These are phyloP conservation scores for Odontomachus brunneus DNA, from an alignment of 1,140 invertebrate genomes.

Conservation along the genomic window DNA sequence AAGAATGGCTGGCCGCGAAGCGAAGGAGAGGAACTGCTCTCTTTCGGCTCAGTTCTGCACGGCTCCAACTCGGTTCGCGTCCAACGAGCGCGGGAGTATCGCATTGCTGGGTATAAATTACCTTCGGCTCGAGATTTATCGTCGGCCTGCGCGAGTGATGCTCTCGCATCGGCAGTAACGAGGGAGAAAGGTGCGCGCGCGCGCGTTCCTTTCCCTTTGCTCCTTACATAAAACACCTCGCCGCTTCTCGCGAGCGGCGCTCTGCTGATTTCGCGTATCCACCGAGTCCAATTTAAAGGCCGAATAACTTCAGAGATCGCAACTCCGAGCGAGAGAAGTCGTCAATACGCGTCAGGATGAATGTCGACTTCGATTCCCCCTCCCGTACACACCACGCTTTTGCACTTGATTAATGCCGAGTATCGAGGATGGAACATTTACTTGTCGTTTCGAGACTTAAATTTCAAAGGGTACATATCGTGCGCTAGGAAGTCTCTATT, in stretches of 20 bases:
- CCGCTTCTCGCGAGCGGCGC: not conserved
- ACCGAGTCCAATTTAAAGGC: slow-evolving; percentile 41
- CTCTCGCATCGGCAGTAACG: not conserved
- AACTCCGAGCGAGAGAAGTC: not conserved
- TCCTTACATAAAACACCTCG: slow-evolving; percentile 12
- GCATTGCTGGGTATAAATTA: slow-evolving; percentile 39
- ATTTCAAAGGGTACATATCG: not conserved
- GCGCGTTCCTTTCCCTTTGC: not conserved
- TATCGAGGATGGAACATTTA: not conserved
- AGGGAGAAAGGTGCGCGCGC: slow-evolving; percentile 14
- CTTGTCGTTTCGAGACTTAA: not conserved
- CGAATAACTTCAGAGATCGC: slow-evolving; percentile 41
- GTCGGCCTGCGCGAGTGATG: slow-evolving; percentile 15
- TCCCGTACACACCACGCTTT: not conserved
- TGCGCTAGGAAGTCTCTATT: not conserved
- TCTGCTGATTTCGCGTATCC: slow-evolving; percentile 33
- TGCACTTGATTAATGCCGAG: not conserved
- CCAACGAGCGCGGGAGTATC: slow-evolving; percentile 27
- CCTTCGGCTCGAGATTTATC: slow-evolving; percentile 46
- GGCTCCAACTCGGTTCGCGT: not conserved
- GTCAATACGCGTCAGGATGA: slow-evolving; percentile 33
- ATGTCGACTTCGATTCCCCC: not conserved
- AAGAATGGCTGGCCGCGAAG: slow-evolving; percentile 22
- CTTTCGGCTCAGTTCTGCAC: not conserved
- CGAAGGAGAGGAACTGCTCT: not conserved